phyloP scores from a whole-genome alignment of 2,797 vertebrate genomes.

The Centropyge bicolor region DNA sequence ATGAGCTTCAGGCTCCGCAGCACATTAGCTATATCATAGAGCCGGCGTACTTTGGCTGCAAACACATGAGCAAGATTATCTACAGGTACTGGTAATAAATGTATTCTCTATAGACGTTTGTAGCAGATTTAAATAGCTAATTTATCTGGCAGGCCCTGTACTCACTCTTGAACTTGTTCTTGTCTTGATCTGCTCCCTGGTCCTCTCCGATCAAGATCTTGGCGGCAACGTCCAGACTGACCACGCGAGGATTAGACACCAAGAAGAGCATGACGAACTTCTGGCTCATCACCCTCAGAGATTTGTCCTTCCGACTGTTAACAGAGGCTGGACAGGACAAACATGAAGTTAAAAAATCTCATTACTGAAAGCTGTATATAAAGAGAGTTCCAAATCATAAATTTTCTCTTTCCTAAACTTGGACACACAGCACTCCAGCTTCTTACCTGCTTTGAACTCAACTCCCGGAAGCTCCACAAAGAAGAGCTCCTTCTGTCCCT shows the following conservation, averaged over 20 bases:
- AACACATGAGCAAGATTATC: conserved; percentile 42
- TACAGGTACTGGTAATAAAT: background rate
- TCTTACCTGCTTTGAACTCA: conserved; percentile 93
- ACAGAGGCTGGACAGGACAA: conserved; percentile 85
- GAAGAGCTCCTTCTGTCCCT: conserved; percentile 87
- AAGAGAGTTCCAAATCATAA: too few relatives aligned
- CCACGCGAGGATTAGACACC: conserved; percentile 91
- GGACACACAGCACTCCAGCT: background rate
- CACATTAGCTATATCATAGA: conserved; percentile 98
- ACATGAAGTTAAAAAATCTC: background rate
- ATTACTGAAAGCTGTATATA: background rate
- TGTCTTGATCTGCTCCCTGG: conserved; percentile 91
- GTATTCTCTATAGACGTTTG: background rate
- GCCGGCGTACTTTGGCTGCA: conserved; percentile 94
- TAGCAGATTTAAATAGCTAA: background rate
- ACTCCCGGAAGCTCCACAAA: conserved; percentile 93
- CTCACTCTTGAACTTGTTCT: conserved; percentile 99
- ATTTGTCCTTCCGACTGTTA: conserved; percentile 97
- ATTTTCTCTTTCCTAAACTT: background rate
- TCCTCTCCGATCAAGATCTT: conserved; percentile 97
- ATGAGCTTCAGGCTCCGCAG: conserved; percentile 96
- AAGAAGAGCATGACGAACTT: conserved; percentile 99
- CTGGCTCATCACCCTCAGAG: conserved; percentile 97
- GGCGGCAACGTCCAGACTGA: conserved; percentile 96
- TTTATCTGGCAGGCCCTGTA: conserved; percentile 21